phyloP scores from a whole-genome alignment of 2,888 invertebrate genomes.

The Hirtodrosophila histrioides region DNA sequence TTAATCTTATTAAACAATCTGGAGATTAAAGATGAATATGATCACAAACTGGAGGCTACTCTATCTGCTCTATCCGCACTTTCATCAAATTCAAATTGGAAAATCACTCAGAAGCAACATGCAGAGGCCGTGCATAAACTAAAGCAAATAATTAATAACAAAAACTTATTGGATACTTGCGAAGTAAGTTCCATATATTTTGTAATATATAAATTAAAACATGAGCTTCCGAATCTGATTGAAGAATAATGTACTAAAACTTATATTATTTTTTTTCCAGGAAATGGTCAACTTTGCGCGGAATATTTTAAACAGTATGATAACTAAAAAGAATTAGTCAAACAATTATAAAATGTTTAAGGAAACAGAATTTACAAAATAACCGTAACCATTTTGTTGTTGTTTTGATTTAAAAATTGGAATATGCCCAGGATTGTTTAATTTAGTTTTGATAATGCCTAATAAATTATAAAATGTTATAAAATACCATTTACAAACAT shows the following conservation, averaged over 20 bases:
- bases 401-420: no score
- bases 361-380: neutral
- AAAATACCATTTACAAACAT: no score
- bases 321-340: conserved; percentile 24
- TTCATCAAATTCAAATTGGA: conserved; percentile 44
- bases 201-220: no score
- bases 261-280: conserved; percentile 25
- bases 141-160: conserved; percentile 45
- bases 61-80: conserved; percentile 61
- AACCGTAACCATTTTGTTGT: no score
- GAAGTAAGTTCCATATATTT: conserved; percentile 39
- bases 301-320: conserved; percentile 26
- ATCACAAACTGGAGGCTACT: conserved; percentile 64
- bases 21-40: conserved; percentile 55
- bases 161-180: conserved; percentile 42
- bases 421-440: no score
- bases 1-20: conserved; percentile 41
- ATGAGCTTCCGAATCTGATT: no score
- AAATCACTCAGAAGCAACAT: conserved; percentile 22
- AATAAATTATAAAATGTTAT: no score
- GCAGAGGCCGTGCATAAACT: conserved; percentile 30
- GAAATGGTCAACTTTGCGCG: conserved; percentile 50
- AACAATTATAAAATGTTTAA: neutral
- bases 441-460: no score
- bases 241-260: no score